Evolutionary conservation across 2,888 invertebrate genomes (phyloP).

Genomic region (Hymenopus coronatus): DNA sequence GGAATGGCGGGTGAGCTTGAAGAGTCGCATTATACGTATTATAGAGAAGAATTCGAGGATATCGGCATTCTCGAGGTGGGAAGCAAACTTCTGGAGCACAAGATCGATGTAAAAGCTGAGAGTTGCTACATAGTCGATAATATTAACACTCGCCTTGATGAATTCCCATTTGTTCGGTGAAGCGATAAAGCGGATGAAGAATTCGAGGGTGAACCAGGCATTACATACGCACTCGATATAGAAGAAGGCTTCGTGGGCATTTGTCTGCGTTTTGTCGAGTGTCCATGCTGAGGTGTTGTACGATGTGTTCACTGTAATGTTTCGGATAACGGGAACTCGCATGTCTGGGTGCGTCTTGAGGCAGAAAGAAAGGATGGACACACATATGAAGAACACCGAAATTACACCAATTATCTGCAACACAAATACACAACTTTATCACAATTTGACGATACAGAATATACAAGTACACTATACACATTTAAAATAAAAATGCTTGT

Average conservation of each 20-base stretch:
- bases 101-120: slow-evolving; percentile 97
- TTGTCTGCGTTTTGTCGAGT: slow-evolving; percentile 87
- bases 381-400: slow-evolving; percentile 99
- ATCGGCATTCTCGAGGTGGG: slow-evolving; percentile 90
- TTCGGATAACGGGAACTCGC: slow-evolving; percentile 85
- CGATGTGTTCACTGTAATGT: slow-evolving; percentile 74
- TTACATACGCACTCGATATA: slow-evolving; percentile 98
- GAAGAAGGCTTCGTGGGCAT: slow-evolving; percentile 96
- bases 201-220: slow-evolving; percentile 99
- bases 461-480: no score
- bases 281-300: slow-evolving; percentile 76
- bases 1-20: slow-evolving; percentile 95
- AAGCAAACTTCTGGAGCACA: slow-evolving; percentile 83
- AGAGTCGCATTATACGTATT: slow-evolving; percentile 95
- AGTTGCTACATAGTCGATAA: slow-evolving; percentile 98
- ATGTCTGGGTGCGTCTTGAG: slow-evolving; percentile 99
- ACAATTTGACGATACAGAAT: no score
- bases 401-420: slow-evolving; percentile 95
- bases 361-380: slow-evolving; percentile 98
- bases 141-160: slow-evolving; percentile 93
- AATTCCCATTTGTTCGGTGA: slow-evolving; percentile 87
- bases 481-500: background rate
- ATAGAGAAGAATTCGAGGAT: slow-evolving; percentile 97
- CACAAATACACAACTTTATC: slow-evolving; percentile 35
- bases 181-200: slow-evolving; percentile 87